These are phyloP conservation scores for Harpalus rufipes DNA, from an alignment of 2,888 invertebrate genomes.

Conservation along the genomic window DNA sequence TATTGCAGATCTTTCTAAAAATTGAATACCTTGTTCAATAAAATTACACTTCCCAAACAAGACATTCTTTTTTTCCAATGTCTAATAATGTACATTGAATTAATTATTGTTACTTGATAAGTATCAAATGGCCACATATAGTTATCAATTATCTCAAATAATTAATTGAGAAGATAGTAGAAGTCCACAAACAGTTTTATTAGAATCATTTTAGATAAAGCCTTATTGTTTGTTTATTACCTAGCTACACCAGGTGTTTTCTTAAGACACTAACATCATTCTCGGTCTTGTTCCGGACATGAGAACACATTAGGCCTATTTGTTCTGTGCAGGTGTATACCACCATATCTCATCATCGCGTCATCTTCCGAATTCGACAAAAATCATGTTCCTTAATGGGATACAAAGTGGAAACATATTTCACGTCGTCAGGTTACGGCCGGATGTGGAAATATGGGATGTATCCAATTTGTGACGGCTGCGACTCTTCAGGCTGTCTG, in stretches of 20 bases:
- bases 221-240: not conserved
- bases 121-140: no score
- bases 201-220: not conserved
- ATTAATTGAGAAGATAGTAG: not conserved
- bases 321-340: conserved; percentile 41
- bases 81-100: no score
- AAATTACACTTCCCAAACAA: no score
- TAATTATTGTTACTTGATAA: no score
- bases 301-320: conserved; percentile 8
- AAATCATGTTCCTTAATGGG: conserved; percentile 72
- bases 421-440: conserved; percentile 72
- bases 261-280: not conserved
- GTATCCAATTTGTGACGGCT: conserved; percentile 66
- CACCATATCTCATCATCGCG: conserved; percentile 37
- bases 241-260: not conserved
- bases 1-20: no score
- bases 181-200: not conserved
- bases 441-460: conserved; percentile 66
- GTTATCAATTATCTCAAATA: not conserved
- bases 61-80: no score
- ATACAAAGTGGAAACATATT: conserved; percentile 76
- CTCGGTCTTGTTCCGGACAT: not conserved
- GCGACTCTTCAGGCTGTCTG: conserved; percentile 54
- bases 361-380: conserved; percentile 41
- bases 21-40: no score